phyloP scores from a whole-genome alignment of 2,888 invertebrate species.

The Biston stratarius region DNA sequence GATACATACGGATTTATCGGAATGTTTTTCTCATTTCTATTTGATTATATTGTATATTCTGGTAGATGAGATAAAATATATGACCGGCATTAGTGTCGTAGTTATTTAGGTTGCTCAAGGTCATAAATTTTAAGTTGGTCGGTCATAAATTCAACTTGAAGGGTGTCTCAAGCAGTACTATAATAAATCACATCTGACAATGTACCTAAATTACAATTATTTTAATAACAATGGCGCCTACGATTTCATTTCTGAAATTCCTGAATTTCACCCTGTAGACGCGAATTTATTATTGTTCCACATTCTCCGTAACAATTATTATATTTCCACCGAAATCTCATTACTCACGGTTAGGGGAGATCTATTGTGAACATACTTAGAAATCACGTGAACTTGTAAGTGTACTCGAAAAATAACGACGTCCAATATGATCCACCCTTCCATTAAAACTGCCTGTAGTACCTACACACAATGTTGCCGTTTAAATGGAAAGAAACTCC shows the following conservation, averaged over 20 bases:
- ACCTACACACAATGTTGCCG: too few species aligned
- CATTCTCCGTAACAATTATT: slow-evolving; percentile 22
- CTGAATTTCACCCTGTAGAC: slow-evolving; percentile 9
- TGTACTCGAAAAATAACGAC: slow-evolving; percentile 13
- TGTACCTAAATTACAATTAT: slow-evolving; percentile 26
- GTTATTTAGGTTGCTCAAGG: slow-evolving; percentile 4
- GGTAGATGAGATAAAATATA: background rate
- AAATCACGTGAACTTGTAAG: slow-evolving; percentile 6
- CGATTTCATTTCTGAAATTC: slow-evolving; percentile 23
- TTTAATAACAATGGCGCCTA: slow-evolving; percentile 22
- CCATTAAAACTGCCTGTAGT: background rate
- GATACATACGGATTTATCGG: too few species aligned
- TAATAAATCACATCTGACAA: slow-evolving; percentile 25
- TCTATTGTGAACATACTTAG: slow-evolving; percentile 29
- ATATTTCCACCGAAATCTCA: slow-evolving; percentile 27
- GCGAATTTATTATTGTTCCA: slow-evolving; percentile 25
- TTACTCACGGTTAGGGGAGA: slow-evolving; percentile 45
- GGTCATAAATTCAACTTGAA: slow-evolving; percentile 15
- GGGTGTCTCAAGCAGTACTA: slow-evolving; percentile 12
- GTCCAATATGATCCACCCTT: slow-evolving; percentile 1
- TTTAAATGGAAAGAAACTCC: too few species aligned
- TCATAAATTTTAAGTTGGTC: slow-evolving; percentile 12
- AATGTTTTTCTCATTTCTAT: too few species aligned
- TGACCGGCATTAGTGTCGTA: background rate
- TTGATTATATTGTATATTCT: background rate